phyloP scores from a whole-genome alignment of 1,140 invertebrate species.

The Diplogasteroides magnus region DNA sequence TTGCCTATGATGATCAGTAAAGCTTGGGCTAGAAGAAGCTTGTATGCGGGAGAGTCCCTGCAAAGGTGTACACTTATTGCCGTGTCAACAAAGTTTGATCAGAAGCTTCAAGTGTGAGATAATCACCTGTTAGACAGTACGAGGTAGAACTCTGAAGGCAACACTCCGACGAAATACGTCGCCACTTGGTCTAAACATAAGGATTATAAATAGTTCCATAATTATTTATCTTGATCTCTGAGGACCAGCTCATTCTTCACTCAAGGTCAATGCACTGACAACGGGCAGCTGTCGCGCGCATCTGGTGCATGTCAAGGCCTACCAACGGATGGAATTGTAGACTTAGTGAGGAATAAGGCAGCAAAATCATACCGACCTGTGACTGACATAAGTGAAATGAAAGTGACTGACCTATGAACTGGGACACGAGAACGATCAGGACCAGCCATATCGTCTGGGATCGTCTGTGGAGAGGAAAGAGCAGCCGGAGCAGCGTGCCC shows the following conservation, averaged over 20 bases:
- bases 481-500: slow-evolving; percentile 17
- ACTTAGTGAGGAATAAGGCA: not conserved
- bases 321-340: not conserved
- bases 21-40: slow-evolving; percentile 34
- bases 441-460: slow-evolving; percentile 26
- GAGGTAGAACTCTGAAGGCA: slow-evolving; percentile 39
- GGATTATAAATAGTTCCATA: slow-evolving; percentile 7
- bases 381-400: slow-evolving; percentile 21
- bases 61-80: too few species aligned
- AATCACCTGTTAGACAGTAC: too few species aligned
- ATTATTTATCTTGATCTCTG: slow-evolving; percentile 12
- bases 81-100: too few species aligned
- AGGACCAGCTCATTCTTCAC: too few species aligned
- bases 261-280: slow-evolving; percentile 14
- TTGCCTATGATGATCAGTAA: slow-evolving; percentile 33
- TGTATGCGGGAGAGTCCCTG: slow-evolving; percentile 35
- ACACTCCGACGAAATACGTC: slow-evolving; percentile 42
- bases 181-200: slow-evolving; percentile 42
- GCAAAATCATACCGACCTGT: too few species aligned
- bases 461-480: slow-evolving; percentile 33
- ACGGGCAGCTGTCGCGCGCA: not conserved
- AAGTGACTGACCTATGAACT: slow-evolving; percentile 32
- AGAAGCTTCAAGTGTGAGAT: too few species aligned
- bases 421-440: slow-evolving; percentile 33
- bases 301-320: slow-evolving; percentile 7